A percentile compares a stretch with the other conserved stretches of the same genome.
phyloP scores from a whole-genome alignment of 2,797 vertebrate species.

The Sebastes itinus region DNA sequence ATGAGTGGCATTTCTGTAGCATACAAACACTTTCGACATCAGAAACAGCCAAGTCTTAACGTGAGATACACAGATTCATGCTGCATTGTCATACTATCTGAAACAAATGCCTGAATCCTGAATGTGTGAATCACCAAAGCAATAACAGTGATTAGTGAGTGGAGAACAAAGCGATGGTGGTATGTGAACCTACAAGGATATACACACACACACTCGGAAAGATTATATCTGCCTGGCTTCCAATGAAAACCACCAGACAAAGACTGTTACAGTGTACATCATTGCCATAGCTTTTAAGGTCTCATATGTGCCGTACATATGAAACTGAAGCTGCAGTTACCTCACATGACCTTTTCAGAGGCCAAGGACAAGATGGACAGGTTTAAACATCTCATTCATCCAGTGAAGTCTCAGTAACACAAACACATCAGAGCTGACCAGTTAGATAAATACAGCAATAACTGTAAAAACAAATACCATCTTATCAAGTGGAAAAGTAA shows the following conservation, averaged over 20 bases:
- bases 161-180: slow-evolving; percentile 6
- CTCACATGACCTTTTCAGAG: slow-evolving; percentile 60
- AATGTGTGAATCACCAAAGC: slow-evolving; percentile 74
- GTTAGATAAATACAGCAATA: slow-evolving; percentile 55
- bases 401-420: background rate
- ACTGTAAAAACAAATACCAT: slow-evolving; percentile 24
- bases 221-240: slow-evolving; percentile 29
- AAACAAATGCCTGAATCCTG: slow-evolving; percentile 49
- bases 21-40: slow-evolving; percentile 21
- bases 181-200: background rate
- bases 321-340: slow-evolving; percentile 65
- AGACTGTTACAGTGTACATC: slow-evolving; percentile 69
- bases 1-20: slow-evolving; percentile 53
- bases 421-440: background rate
- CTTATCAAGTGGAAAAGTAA: background rate
- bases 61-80: slow-evolving; percentile 24
- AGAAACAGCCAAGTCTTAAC: slow-evolving; percentile 15
- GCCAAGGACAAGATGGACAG: slow-evolving; percentile 33
- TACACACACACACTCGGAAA: background rate
- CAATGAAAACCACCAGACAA: slow-evolving; percentile 42
- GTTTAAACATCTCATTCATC: slow-evolving; percentile 32
- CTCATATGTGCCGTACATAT: slow-evolving; percentile 5
- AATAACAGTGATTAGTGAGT: slow-evolving; percentile 57
- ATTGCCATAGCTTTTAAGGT: slow-evolving; percentile 44
- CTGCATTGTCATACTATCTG: slow-evolving; percentile 11